Base-by-base conservation (phyloP, 2,888 invertebrate genomes). In the Apamea monoglypha region DNA sequence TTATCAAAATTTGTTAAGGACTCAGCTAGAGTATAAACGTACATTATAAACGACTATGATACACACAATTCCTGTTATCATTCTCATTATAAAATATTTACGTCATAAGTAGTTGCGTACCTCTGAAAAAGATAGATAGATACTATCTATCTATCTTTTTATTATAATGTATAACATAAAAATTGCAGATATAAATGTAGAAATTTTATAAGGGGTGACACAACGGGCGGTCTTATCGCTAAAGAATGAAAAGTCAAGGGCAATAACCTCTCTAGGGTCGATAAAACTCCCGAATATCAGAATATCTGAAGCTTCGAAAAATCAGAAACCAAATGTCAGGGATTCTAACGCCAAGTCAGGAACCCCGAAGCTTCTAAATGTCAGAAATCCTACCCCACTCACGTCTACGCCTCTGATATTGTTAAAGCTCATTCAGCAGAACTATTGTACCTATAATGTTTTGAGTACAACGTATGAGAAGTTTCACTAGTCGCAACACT, bases 401-500 rank as follows among this genome's bases (percentile, higher is more conserved):
- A 18, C 16, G 21, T 44, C 12, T 36, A 59, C 69, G 40, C 18
- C 14, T 50, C 25, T n/a, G 36, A 67, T 63, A 76, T 77, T 72
- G 78, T 79, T 70, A 66, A 61, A 81, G 44, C 79, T 83, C 78
- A 81, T 85, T 85, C 81, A 81, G 81, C 83, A 67, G 32, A 75
- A 76, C 78, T 74, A 63, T 18, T 63, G 29, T 29, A 63, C 18
- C 21, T 25, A 73, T 81, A 78, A 75, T 75, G 68, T 83, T 81
- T 78, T 72, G 79, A 82, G 77, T 72, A 76, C 88, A 81, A 77
- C 86, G 72, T 77, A 81, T 82, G 87, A 74, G 74, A 81, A 74
- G 73, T 77, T 75, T 89, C 84, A 89, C 68, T 82, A 77, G 79
- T 77, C 84, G 67, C 88, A 78, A 79, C 85, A 87, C 70, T 86